Evolutionary conservation across 2,888 invertebrate genomes (phyloP).

Genomic region (Coelopa pilipes): DNA sequence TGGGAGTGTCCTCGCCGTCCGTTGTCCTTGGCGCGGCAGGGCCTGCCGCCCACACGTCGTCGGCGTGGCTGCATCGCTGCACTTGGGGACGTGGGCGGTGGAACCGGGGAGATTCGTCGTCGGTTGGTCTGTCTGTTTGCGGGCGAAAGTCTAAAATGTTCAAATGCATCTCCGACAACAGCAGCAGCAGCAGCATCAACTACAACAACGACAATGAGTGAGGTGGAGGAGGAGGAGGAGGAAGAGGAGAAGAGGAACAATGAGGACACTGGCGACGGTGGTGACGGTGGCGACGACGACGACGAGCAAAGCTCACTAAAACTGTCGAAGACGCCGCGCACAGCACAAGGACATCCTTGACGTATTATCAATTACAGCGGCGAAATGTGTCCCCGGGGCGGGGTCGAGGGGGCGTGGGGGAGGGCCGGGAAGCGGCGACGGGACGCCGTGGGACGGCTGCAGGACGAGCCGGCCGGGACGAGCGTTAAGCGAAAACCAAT

Average conservation of each 20-base stretch:
- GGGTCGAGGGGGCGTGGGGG: too few relatives aligned
- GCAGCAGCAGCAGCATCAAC: neutral
- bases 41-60: neutral
- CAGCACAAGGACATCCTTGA: conserved; percentile 29
- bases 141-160: conserved; percentile 16
- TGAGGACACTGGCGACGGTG: neutral
- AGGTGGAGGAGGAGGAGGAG: too few relatives aligned
- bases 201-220: conserved; percentile 10
- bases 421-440: too few relatives aligned
- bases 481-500: conserved; percentile 33
- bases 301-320: conserved; percentile 14
- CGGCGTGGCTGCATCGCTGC: conserved; percentile 2
- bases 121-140: conserved; percentile 24
- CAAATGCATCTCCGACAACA: neutral
- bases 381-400: neutral
- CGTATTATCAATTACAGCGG: conserved; percentile 35
- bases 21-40: neutral
- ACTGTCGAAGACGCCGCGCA: conserved; percentile 26
- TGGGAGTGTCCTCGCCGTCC: neutral
- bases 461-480: neutral
- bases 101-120: too few relatives aligned
- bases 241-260: neutral
- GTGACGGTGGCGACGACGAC: neutral
- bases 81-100: too few relatives aligned
- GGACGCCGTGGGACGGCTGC: too few relatives aligned